Evolutionary conservation across 2,888 invertebrate genomes (phyloP).

Genomic region (Labia minor): DNA sequence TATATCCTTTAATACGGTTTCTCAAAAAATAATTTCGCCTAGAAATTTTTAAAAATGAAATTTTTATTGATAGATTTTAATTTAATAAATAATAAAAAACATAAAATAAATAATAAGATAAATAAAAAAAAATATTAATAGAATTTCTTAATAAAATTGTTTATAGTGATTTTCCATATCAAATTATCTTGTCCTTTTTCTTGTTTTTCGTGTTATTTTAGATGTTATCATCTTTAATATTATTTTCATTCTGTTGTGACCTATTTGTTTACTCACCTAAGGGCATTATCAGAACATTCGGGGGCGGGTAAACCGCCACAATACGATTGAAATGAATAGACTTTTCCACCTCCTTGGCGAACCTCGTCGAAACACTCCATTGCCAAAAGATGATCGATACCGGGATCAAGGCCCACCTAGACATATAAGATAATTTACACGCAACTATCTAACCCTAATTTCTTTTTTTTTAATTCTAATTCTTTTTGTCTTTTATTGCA

Average conservation of each 20-base stretch:
- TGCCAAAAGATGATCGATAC: slow-evolving; percentile 95
- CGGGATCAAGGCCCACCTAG: slow-evolving; percentile 88
- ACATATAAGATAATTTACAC: not conserved
- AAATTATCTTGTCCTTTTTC: no score
- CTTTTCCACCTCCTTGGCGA: slow-evolving; percentile 75
- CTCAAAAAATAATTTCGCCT: no score
- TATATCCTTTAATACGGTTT: no score
- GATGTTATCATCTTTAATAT: slow-evolving; percentile 28
- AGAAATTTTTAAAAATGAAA: no score
- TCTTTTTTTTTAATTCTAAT: not conserved
- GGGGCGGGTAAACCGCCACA: slow-evolving; percentile 97
- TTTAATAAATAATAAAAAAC: no score
- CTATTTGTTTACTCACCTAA: no score
- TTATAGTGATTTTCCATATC: not conserved
- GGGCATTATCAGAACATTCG: slow-evolving; percentile 82
- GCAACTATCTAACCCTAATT: not conserved
- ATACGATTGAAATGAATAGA: slow-evolving; percentile 91
- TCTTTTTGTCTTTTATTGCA: no score
- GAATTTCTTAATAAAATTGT: not conserved
- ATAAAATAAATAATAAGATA: not conserved
- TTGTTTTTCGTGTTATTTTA: no score
- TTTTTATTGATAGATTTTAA: not conserved
- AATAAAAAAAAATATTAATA: not conserved
- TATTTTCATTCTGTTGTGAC: no score
- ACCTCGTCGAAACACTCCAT: slow-evolving; percentile 93